Conservation (phyloP, 2,888 invertebrate species). For the Lithophane semibrunnea region DNA sequence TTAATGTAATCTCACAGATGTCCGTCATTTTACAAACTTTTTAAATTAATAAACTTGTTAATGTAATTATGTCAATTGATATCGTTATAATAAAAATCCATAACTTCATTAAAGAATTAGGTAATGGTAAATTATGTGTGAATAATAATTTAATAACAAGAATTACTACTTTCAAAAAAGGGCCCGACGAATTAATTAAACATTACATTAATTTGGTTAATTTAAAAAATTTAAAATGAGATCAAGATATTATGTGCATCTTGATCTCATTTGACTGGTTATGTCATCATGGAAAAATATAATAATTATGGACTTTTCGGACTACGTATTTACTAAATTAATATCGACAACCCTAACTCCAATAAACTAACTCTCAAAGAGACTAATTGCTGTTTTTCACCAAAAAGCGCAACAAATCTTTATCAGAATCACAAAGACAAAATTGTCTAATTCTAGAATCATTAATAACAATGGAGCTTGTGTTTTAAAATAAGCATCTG, state of each 20-base stretch:
- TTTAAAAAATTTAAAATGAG: neutral
- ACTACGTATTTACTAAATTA: neutral
- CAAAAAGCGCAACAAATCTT: conserved; percentile 50
- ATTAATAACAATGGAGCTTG: conserved; percentile 59
- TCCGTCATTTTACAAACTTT: neutral
- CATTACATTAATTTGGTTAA: neutral
- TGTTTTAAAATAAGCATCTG: conserved; percentile 43
- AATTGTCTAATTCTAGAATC: conserved; percentile 59
- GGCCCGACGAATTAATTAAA: neutral
- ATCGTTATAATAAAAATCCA: neutral
- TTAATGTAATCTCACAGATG: neutral
- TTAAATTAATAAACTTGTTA: neutral
- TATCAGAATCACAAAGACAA: conserved; percentile 41
- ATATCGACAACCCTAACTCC: neutral
- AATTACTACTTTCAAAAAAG: neutral
- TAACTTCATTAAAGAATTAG: neutral
- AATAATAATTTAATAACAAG: neutral
- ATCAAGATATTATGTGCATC: neutral
- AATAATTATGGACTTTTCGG: neutral
- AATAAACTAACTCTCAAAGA: conserved; percentile 13
- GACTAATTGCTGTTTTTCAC: conserved; percentile 25
- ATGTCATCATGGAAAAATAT: neutral
- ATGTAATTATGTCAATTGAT: neutral
- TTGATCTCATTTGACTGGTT: neutral
- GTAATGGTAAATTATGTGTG: too few species aligned